These are phyloP conservation scores for Lomographa bimaculata DNA, from an alignment of 2,888 invertebrate species.

Conservation along the genomic window DNA sequence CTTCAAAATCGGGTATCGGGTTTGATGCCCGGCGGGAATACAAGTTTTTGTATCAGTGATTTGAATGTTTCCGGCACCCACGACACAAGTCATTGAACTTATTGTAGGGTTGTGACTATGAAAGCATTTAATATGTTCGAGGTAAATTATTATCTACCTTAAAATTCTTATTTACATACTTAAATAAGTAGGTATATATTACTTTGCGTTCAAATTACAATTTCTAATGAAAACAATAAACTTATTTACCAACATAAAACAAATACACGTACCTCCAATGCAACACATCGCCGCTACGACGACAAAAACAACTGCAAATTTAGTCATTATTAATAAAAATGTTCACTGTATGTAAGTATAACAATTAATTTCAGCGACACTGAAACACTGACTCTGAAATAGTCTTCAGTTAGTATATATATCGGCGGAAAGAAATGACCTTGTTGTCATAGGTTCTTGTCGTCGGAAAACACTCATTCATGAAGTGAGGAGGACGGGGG, in stretches of 20 bases:
- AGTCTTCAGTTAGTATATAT: constrained; percentile 6
- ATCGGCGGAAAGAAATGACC: constrained; percentile 6
- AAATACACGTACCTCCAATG: constrained; percentile 7
- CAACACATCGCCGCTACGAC: constrained; percentile 2
- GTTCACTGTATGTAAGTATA: neutral
- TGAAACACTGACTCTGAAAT: constrained; percentile 10
- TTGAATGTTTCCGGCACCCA: no score
- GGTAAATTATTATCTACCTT: no score
- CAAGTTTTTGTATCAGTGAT: no score
- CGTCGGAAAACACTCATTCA: constrained; percentile 3
- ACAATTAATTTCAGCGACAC: constrained; percentile 8
- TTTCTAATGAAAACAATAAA: no score
- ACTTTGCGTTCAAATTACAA: no score
- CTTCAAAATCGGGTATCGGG: no score
- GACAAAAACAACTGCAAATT: constrained; percentile 1
- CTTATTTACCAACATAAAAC: neutral
- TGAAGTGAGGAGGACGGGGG: constrained; percentile 8
- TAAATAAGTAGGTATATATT: no score
- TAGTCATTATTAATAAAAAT: constrained; percentile 8
- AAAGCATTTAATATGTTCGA: no score
- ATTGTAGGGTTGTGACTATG: no score
- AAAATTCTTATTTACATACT: no score
- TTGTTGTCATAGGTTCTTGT: constrained; percentile 1
- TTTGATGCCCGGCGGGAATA: no score
- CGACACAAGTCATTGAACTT: no score